phyloP scores from a whole-genome alignment of 2,113 vertebrate genomes.

The Chloroceryle aenea region DNA sequence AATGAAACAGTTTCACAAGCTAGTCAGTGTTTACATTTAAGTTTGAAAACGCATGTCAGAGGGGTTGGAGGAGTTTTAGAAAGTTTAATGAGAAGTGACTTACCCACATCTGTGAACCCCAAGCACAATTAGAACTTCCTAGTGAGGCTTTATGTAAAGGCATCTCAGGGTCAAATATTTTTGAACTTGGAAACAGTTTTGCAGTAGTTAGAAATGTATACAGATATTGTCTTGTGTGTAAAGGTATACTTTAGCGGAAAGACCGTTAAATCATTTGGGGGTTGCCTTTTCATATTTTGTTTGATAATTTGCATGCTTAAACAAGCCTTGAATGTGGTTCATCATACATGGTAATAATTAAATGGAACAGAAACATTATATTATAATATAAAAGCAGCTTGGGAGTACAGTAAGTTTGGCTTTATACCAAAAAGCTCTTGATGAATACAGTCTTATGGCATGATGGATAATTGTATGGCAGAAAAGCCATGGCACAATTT shows the following conservation, averaged over 20 bases:
- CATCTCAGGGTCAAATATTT: constrained; percentile 8
- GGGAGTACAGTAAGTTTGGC: background rate
- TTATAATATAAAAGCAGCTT: background rate
- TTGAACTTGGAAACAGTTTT: constrained; percentile 28
- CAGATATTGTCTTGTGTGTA: background rate
- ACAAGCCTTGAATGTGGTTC: background rate
- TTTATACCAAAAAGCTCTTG: background rate
- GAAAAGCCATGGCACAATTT: background rate
- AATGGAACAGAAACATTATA: background rate
- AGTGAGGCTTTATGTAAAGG: constrained; percentile 17
- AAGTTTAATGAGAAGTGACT: constrained; percentile 52
- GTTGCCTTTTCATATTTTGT: background rate
- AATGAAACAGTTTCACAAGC: background rate
- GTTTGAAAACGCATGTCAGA: constrained; percentile 18
- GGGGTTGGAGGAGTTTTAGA: background rate
- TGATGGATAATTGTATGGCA: background rate
- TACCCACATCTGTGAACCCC: constrained; percentile 45
- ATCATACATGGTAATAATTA: background rate
- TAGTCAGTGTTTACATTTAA: constrained; percentile 17
- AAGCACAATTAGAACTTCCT: constrained; percentile 36
- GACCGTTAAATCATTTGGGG: background rate
- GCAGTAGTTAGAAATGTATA: background rate
- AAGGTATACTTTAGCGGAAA: background rate
- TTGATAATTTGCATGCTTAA: constrained; percentile 28
- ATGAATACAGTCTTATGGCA: background rate